Base-by-base conservation (phyloP, 2,888 invertebrate genomes). In the Tortrix viridana region DNA sequence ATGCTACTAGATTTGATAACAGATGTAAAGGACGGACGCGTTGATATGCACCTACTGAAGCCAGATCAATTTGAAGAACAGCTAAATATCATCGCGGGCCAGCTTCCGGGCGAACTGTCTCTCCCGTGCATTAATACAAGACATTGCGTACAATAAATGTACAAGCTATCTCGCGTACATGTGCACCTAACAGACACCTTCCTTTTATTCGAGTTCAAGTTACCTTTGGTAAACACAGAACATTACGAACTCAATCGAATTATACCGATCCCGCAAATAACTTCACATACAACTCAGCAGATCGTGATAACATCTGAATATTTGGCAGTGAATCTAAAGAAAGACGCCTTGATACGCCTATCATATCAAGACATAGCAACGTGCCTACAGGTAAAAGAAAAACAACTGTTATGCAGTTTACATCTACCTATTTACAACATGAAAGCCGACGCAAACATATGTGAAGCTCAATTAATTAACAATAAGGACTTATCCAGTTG, bases 91-190 rank as follows among this genome's bases (percentile, higher is more conserved):
- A n/a, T n/a, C n/a, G n/a, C n/a, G n/a, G n/a, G n/a, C n/a, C n/a
- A n/a, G n/a, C n/a, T n/a, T n/a, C n/a, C n/a, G n/a, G n/a, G n/a
- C n/a, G n/a, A n/a, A n/a, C n/a, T n/a, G n/a, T n/a, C n/a, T n/a
- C n/a, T n/a, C n/a, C 66, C 62, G 18, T 46, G 46, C 26, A 23
- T 55, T 5, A 48, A 48, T n/a, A 48, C 47, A 20, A 19, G 47
- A 4, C 47, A 48, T 9, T 48, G 23, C 23, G 5, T 6, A 19
- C 19, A n/a, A 48, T 22, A 48, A n/a, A 48, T 48, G 47, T 48
- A 48, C 23, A 48, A 48, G 7, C 16, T 48, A 14, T 1, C 48
- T n/a, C 48, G 48, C 14, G 48, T 23, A 48, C 48, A 48, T 16
- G 48, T 48, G 23, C 48, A 48, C 23, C 3, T 48, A 23, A 48